Base-by-base conservation (phyloP, 2,113 vertebrate species). In the Nerophis lumbriciformis region DNA sequence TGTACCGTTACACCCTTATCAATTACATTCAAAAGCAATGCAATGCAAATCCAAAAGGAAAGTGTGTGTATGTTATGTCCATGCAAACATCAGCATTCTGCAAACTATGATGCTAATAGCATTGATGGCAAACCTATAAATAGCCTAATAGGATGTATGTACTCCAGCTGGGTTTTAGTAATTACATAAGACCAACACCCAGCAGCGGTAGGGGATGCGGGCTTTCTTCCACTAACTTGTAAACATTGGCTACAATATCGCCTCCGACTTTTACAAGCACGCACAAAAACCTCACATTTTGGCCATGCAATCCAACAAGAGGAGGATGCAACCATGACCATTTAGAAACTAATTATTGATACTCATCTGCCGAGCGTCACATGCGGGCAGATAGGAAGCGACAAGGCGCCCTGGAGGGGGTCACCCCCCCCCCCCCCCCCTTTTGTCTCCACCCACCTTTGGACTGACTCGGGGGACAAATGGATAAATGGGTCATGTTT, bases 401-500 rank as follows among this genome's bases (percentile, higher is more conserved):
- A 77, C 51, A 69, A 28, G 48, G 66, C 58, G 53, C 61, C 67
- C 72, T 8, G 1, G 64, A 62, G 67, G 48, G 59, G 47, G 61
- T 54, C 67, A 54, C 73, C 71, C 66, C 68, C 45, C 69, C 47
- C 58, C 61, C 42, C 59, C 62, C n/a, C n/a, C n/a, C n/a, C n/a
- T n/a, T n/a, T n/a, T 47, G 16, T 75, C 38, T 65, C 59, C 42
- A 45, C 59, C 60, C 56, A 64, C 60, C 53, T 65, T 63, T 71
- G 59, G 38, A 39, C 50, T 48, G 45, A 67, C 59, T 61, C 38
- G 1, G 57, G 53, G 51, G 59, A 63, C 61, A 44, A 63, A 69
- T 71, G 54, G 63, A 81, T 60, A 84, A 81, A 81, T 78, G 59
- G 68, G 66, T 80, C 71, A 72, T 69, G 72, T 65, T 72, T 79